Percentiles rank a stretch among this genome's conserved stretches.
Conservation (phyloP, 2,797 vertebrate genomes). For the Meriones psammophilus region DNA sequence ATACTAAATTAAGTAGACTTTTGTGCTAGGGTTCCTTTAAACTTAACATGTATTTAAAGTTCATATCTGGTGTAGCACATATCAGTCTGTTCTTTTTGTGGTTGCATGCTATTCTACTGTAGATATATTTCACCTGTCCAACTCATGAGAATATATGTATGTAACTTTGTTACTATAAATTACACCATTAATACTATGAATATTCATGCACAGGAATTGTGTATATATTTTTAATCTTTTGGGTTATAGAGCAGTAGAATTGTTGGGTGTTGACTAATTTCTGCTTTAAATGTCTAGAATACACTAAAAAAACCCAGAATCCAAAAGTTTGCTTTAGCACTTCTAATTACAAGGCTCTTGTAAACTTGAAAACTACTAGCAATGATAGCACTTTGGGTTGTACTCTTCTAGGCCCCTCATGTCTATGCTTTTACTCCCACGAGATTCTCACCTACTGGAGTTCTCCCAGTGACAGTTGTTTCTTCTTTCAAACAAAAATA, state of each 20-base stretch:
- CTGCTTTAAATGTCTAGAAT: not conserved
- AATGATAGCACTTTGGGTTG: not conserved
- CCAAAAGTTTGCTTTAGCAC: constrained; percentile 34
- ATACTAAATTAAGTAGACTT: not conserved
- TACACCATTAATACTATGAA: not conserved
- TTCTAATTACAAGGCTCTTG: not conserved
- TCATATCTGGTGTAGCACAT: not conserved
- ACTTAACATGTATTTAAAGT: constrained; percentile 29
- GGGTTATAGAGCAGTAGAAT: not conserved
- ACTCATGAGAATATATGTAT: not conserved
- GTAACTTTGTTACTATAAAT: constrained; percentile 25
- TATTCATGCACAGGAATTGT: not conserved
- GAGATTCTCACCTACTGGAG: not conserved
- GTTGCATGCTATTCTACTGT: not conserved
- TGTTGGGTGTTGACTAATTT: not conserved
- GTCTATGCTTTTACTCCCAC: not conserved
- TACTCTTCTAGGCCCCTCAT: not conserved
- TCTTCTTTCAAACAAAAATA: constrained; percentile 34
- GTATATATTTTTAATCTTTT: constrained; percentile 18
- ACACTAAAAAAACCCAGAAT: constrained; percentile 58
- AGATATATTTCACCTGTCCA: constrained; percentile 1
- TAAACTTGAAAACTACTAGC: constrained; percentile 17
- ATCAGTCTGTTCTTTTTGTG: not conserved
- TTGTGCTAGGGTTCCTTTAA: not conserved
- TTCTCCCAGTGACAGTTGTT: constrained; percentile 3